Base-by-base conservation (phyloP, 1,140 invertebrate genomes). In the Apolygus lucorum region DNA sequence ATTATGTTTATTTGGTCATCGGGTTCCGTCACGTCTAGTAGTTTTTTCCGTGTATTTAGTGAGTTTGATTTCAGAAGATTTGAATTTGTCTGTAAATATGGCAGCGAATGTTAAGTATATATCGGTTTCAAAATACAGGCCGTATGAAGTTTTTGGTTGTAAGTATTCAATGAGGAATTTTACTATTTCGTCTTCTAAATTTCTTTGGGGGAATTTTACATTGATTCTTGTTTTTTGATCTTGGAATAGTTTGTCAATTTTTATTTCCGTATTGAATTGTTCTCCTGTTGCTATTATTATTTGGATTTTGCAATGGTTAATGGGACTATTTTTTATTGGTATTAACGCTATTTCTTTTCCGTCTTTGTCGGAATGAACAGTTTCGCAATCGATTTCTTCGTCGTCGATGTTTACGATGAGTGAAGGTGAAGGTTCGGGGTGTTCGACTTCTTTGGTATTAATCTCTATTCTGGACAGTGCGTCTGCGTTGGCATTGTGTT, bases 1-100 rank as follows among this genome's bases (percentile, higher is more conserved):
- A 59, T 54, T 8, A 11, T 69, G 26, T 66, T 25, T 11, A 74
- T 65, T 25, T 62, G 54, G 14, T 14, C 24, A 11, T 62, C 54
- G 4, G 8, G 14, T 8, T 62, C 54, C 24, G 22, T 11, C 4
- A 62, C 24, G 22, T 62, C 54, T 14, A 62, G 4, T n/a, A 62
- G 54, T n/a, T 62, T 62, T 62, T 14, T 14, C 14, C 4, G 54
- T 62, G 54, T 62, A 62, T 14, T 25, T 14, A n/a, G 14, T 62
- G 4, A 62, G 24, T 8, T 62, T 25, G 8, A 63, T 22, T 63
- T 63, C 21, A 17, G 62, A 8, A 14, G 26, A 63, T 63, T 63
- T 63, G 24, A 63, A 63, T 25, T 8, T 25, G 22, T 25, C 22
- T 2, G 26, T 26, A 26, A 2, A 8, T 25, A 63, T 8, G 2